Evolutionary conservation across 2,113 vertebrate genomes (phyloP).

Genomic region (Dromas ardeola): DNA sequence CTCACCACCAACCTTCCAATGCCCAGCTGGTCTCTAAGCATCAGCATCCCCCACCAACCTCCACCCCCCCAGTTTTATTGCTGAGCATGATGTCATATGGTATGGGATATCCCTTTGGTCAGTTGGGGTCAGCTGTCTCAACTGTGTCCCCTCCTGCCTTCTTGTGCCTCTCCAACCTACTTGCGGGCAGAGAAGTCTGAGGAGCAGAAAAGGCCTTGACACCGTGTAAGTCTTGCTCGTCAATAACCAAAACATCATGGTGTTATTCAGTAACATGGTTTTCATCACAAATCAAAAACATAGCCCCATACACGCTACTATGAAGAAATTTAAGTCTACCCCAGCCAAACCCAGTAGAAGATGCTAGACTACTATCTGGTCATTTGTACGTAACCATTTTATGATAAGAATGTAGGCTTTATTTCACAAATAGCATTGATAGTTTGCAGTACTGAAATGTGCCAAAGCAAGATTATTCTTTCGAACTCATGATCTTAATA

Average conservation of each 20-base stretch:
- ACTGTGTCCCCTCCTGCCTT: neutral
- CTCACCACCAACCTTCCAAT: neutral
- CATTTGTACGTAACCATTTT: neutral
- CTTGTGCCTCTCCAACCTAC: neutral
- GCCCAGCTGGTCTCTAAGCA: neutral
- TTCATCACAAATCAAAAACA: neutral
- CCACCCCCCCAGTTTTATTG: accelerated
- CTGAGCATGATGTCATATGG: neutral
- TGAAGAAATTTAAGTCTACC: neutral
- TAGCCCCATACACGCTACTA: neutral
- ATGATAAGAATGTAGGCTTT: neutral
- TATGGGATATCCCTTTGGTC: neutral
- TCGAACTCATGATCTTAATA: neutral
- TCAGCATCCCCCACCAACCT: accelerated
- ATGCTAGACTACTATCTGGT: neutral
- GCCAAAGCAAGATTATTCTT: neutral
- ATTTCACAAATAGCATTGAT: neutral
- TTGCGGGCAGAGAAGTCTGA: neutral
- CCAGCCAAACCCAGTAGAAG: neutral
- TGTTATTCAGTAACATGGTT: neutral
- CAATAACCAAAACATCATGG: neutral
- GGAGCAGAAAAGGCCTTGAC: neutral
- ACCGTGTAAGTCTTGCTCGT: neutral
- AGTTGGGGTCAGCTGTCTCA: neutral
- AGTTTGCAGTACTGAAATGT: neutral